Base-by-base conservation (phyloP, 1,140 invertebrate genomes). In the Drosophila kurseongensis region DNA sequence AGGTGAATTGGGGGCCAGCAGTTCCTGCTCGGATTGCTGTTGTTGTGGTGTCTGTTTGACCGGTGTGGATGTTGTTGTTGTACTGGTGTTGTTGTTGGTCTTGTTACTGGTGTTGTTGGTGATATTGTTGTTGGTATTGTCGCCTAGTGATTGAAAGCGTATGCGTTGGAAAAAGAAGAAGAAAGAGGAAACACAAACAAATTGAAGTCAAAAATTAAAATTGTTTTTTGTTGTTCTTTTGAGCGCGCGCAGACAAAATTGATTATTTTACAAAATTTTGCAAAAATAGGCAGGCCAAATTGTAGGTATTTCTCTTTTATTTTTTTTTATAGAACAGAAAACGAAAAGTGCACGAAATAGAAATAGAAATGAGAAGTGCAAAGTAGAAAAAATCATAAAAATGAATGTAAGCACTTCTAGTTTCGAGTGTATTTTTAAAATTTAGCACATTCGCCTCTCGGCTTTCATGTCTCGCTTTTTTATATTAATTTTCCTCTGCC, bases 121-220 rank as follows among this genome's bases (percentile, higher is more conserved):
- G 58, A 60, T 75, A 69, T 69, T 76, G 42, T 86, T 85, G 78
- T 88, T 86, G 66, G 72, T 77, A 80, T 84, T 80, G 75, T 89
- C 80, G 80, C 85, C 82, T 86, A 82, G 76, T 86, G 72, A 80
- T 88, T 89, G 42, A 83, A 89, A 83, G 83, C 84, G 82, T 77
- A 82, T 88, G 79, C 78, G 76, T 84, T 51, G 77, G 68, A 89
- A 78, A 80, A 80, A 88, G 73, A 77, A 81, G 61, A 67, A 83
- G 61, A 80, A 75, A 84, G 84, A 85, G 80, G 85, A 86, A 89
- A 88, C 84, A 90, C 76, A 88, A 88, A 84, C 72, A 88, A 88
- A 88, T 88, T 89, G 85, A 90, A 88, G 83, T 89, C 72, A 67
- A 86, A 88, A 88, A 89, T 88, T 84, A 84, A 83, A 86, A 88